These are phyloP conservation scores for Frieseomelitta varia DNA, from an alignment of 1,140 invertebrate genomes.

Conservation along the genomic window DNA sequence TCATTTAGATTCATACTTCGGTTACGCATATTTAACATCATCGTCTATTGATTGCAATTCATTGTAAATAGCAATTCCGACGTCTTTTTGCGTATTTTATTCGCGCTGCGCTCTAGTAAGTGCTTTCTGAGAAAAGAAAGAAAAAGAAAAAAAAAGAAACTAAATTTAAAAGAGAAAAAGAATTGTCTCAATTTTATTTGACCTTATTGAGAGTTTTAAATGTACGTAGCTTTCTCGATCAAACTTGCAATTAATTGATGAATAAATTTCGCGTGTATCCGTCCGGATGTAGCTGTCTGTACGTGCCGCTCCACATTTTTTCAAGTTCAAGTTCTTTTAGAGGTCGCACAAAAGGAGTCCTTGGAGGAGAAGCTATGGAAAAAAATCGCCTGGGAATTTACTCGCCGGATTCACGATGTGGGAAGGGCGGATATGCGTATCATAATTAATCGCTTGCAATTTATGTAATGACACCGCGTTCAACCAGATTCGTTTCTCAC, in stretches of 20 bases:
- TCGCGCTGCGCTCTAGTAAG: no score
- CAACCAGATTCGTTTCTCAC: conserved; percentile 16
- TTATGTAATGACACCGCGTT: conserved; percentile 24
- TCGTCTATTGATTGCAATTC: neutral
- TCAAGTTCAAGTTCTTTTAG: conserved; percentile 67
- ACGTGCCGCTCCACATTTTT: conserved; percentile 53
- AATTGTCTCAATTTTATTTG: no score
- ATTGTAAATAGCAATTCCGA: neutral
- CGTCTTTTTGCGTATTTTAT: neutral
- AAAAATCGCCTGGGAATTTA: conserved; percentile 58
- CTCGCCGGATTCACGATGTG: conserved; percentile 22
- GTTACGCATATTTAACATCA: neutral
- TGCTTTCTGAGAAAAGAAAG: no score
- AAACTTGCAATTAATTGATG: neutral
- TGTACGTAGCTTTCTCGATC: neutral
- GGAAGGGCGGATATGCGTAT: conserved; percentile 63
- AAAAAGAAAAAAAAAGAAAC: no score
- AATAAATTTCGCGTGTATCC: neutral
- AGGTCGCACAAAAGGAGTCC: conserved; percentile 28
- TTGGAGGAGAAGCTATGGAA: conserved; percentile 30
- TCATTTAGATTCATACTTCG: neutral
- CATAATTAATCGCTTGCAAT: conserved; percentile 57
- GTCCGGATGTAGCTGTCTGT: neutral
- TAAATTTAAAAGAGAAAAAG: no score
- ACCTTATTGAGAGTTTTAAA: neutral